A percentile compares a stretch with the other conserved stretches of the same genome.
Conservation (phyloP, 2,113 vertebrate species). For the Lamprologus ornatipinnis region DNA sequence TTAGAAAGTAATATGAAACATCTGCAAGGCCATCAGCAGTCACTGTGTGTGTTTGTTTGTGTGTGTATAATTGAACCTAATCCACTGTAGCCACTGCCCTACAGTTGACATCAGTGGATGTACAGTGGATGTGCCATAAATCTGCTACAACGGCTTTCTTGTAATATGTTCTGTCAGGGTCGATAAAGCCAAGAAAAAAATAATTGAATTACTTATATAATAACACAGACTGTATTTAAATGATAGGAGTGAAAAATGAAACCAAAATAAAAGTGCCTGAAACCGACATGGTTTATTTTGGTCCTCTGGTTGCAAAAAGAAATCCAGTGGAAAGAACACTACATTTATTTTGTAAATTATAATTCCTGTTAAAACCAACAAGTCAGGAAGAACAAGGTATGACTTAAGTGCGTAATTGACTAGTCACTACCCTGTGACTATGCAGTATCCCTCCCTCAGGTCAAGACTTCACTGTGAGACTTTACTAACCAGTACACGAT, state of each 20-base stretch:
- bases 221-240: not conserved
- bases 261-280: fast-evolving
- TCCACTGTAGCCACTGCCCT: not conserved
- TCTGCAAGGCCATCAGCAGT: not conserved
- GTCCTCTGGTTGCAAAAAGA: not conserved
- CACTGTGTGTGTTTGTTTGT: not conserved
- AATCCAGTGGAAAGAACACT: not conserved
- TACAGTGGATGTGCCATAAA: not conserved
- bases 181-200: not conserved
- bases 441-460: not conserved
- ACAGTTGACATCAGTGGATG: not conserved
- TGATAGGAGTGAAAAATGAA: not conserved
- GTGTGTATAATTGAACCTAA: not conserved
- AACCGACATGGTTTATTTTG: not conserved
- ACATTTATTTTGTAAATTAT: not conserved
- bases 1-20: conserved; percentile 17
- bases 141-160: not conserved
- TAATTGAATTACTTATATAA: not conserved
- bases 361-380: not conserved
- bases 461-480: not conserved
- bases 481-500: not conserved
- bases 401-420: not conserved
- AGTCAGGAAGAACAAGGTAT: not conserved
- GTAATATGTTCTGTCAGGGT: not conserved
- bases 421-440: not conserved